These are phyloP conservation scores for Rhynchopsitta pachyrhyncha DNA, from an alignment of 2,113 vertebrate species.

Conservation along the genomic window DNA sequence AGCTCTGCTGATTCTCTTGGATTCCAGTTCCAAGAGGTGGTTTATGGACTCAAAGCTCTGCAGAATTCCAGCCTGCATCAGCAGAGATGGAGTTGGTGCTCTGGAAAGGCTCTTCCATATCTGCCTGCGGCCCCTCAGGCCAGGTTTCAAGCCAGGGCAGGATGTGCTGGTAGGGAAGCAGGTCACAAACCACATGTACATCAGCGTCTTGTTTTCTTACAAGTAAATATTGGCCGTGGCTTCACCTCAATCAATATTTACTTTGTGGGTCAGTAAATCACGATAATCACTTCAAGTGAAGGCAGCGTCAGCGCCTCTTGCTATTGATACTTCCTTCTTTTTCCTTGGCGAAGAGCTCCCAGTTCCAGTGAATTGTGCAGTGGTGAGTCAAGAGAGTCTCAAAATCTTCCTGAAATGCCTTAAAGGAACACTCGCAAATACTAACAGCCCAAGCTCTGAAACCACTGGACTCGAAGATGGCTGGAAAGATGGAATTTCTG, in stretches of 20 bases:
- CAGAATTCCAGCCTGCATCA: not conserved
- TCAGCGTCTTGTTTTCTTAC: not conserved
- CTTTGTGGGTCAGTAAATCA: not conserved
- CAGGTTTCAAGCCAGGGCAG: not conserved
- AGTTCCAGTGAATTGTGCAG: not conserved
- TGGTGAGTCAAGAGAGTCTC: not conserved
- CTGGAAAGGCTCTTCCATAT: not conserved
- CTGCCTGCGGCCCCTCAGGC: not conserved
- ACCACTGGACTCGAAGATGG: not conserved
- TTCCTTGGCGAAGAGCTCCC: not conserved
- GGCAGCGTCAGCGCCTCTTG: not conserved
- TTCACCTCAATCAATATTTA: not conserved
- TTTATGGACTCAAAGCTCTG: not conserved
- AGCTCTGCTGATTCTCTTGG: not conserved
- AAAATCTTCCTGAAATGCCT: not conserved
- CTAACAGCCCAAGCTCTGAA: not conserved
- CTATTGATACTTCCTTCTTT: not conserved
- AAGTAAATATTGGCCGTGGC: not conserved
- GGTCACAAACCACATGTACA: not conserved
- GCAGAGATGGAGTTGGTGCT: not conserved
- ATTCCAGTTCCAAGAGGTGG: not conserved
- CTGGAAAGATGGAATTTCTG: not conserved
- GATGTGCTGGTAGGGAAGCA: not conserved
- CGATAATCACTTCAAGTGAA: not conserved
- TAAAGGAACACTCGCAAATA: not conserved